These are phyloP conservation scores for Coracias cyanogaster DNA, from an alignment of 2,797 vertebrate genomes.

Conservation along the genomic window DNA sequence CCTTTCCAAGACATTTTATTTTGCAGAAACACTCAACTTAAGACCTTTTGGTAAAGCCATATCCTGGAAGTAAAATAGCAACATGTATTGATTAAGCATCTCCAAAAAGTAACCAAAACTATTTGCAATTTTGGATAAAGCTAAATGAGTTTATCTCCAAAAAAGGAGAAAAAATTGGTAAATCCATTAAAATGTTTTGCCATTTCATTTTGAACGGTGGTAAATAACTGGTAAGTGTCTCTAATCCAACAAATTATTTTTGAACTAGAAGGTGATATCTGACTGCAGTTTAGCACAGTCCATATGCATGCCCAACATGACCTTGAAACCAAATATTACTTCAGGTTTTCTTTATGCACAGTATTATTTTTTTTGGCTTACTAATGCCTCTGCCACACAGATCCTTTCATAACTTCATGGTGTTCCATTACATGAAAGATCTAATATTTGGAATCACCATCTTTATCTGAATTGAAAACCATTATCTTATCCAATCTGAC, in stretches of 20 bases:
- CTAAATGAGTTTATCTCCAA: neutral
- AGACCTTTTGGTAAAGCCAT: neutral
- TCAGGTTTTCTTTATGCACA: neutral
- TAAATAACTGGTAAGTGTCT: neutral
- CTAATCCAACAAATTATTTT: neutral
- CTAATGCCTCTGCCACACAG: neutral
- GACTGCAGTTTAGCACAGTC: neutral
- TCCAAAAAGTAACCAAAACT: neutral
- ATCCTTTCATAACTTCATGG: neutral
- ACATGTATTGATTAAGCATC: neutral
- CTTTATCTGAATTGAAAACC: neutral
- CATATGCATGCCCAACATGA: fast-evolving
- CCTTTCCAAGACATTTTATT: neutral
- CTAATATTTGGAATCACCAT: neutral
- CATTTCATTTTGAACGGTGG: neutral
- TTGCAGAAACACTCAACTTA: neutral
- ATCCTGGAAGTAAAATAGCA: neutral
- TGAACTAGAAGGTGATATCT: neutral
- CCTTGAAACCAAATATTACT: neutral
- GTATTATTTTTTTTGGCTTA: neutral
- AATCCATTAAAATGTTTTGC: neutral
- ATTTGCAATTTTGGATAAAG: neutral
- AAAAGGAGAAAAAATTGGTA: neutral
- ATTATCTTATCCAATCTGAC: neutral
- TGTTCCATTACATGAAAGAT: neutral